phyloP scores from a whole-genome alignment of 1,140 invertebrate genomes.

The Drosophila parvula region DNA sequence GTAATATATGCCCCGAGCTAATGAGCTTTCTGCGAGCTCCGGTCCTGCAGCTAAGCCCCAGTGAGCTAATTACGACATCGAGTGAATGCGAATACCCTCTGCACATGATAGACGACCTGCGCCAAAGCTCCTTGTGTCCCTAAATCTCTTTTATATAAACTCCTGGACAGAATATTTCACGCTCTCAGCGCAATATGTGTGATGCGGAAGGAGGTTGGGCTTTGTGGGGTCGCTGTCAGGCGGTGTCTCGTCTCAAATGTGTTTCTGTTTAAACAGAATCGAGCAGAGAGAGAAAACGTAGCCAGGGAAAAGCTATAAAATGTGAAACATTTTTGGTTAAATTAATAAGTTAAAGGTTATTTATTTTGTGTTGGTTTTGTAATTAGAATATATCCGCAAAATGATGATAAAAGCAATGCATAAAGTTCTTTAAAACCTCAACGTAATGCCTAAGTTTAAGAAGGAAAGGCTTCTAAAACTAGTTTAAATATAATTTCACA shows the following conservation, averaged over 20 bases:
- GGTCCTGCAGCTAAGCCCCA: constrained; percentile 37
- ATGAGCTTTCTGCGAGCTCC: constrained; percentile 70
- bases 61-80: constrained; percentile 55
- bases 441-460: neutral
- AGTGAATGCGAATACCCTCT: constrained; percentile 26
- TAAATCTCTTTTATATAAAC: constrained; percentile 46
- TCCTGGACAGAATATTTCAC: constrained; percentile 28
- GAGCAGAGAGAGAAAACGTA: neutral
- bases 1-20: constrained; percentile 59
- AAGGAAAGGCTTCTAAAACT: neutral
- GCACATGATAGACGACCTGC: constrained; percentile 45
- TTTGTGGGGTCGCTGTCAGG: neutral
- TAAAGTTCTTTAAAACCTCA: neutral
- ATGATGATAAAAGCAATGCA: neutral
- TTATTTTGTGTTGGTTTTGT: neutral
- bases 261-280: constrained; percentile 7
- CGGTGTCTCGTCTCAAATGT: neutral
- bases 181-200: neutral
- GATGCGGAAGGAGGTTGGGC: neutral
- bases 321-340: neutral
- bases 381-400: neutral
- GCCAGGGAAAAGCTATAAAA: neutral
- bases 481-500: neutral
- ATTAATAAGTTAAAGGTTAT: neutral
- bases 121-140: constrained; percentile 24